Conservation (phyloP, 1,140 invertebrate species). For the silkworm (Bombyx mori) region DNA sequence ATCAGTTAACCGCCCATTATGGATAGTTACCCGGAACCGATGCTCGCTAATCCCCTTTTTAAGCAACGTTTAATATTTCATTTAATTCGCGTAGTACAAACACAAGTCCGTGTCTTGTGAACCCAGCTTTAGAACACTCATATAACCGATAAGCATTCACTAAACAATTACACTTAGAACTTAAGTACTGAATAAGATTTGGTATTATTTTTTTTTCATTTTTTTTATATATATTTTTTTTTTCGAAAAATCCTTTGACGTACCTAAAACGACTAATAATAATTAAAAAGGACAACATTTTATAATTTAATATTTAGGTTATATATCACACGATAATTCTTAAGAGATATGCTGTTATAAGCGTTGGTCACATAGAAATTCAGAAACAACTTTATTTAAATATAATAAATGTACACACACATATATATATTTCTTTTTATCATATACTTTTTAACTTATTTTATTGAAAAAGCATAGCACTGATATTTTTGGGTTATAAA, state of each 20-base stretch:
- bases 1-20: too few relatives aligned
- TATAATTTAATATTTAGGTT: slow-evolving; percentile 27
- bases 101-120: too few relatives aligned
- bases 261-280: slow-evolving; percentile 49
- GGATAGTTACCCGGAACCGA: too few relatives aligned
- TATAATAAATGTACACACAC: too few relatives aligned
- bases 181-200: slow-evolving; percentile 63
- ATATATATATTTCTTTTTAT: too few relatives aligned
- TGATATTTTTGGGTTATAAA: slow-evolving; percentile 17
- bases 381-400: slow-evolving; percentile 15
- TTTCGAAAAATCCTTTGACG: slow-evolving; percentile 30
- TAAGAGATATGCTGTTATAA: slow-evolving; percentile 65
- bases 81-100: too few relatives aligned
- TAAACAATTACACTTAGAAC: slow-evolving; percentile 33
- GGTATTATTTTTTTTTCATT: slow-evolving; percentile 23
- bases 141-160: slow-evolving; percentile 38
- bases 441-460: too few relatives aligned
- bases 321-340: slow-evolving; percentile 62
- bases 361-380: slow-evolving; percentile 61
- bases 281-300: slow-evolving; percentile 39
- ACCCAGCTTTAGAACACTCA: neutral
- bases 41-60: too few relatives aligned
- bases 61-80: too few relatives aligned
- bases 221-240: slow-evolving; percentile 5
- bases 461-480: neutral